These are phyloP conservation scores for Argynnis bischoffii DNA, from an alignment of 2,888 invertebrate species.

Conservation along the genomic window DNA sequence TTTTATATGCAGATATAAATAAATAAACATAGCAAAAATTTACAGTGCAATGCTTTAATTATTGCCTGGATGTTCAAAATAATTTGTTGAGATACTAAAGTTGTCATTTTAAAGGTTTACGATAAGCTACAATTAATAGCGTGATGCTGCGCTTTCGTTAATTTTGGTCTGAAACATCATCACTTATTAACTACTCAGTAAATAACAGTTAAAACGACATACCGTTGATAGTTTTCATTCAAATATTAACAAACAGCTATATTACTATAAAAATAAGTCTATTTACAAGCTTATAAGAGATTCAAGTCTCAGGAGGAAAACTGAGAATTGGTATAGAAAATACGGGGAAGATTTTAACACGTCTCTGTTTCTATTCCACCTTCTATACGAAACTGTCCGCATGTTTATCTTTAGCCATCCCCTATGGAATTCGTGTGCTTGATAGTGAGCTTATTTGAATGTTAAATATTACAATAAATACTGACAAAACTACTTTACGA, in stretches of 20 bases:
- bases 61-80: slow-evolving; percentile 21
- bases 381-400: slow-evolving; percentile 45
- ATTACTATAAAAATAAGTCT: slow-evolving; percentile 51
- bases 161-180: slow-evolving; percentile 27
- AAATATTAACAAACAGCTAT: not conserved
- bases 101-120: slow-evolving; percentile 31
- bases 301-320: slow-evolving; percentile 52
- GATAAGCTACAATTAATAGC: slow-evolving; percentile 34
- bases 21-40: too few relatives aligned
- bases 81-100: slow-evolving; percentile 31
- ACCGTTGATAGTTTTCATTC: not conserved
- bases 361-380: slow-evolving; percentile 46
- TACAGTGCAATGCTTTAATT: too few relatives aligned
- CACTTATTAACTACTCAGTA: slow-evolving; percentile 38
- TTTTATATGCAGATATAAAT: too few relatives aligned
- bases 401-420: slow-evolving; percentile 44
- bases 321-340: slow-evolving; percentile 55
- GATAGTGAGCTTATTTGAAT: slow-evolving; percentile 26
- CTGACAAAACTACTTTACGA: not conserved
- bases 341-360: slow-evolving; percentile 47
- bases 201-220: slow-evolving; percentile 28
- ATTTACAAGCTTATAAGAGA: slow-evolving; percentile 60
- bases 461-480: slow-evolving; percentile 1
- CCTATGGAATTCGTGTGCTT: slow-evolving; percentile 38
- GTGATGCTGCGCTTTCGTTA: slow-evolving; percentile 23